Base-by-base conservation (phyloP, 2,797 vertebrate genomes). In the Rhinophrynus dorsalis region DNA sequence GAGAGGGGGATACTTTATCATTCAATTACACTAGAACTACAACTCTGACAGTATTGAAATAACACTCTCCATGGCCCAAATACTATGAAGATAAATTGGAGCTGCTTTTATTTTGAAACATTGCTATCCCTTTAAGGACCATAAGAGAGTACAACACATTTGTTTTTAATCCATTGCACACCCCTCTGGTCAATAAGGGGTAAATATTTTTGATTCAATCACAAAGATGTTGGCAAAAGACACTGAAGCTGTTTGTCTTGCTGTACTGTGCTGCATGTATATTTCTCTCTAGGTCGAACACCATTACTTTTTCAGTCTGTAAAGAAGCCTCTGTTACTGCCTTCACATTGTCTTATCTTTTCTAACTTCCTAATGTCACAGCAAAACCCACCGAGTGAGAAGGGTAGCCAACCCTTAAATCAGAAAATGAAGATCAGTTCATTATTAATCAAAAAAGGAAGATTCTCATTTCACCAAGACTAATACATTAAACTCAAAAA, bases 351-450 rank as follows among this genome's bases (percentile, higher is more conserved):
- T 56, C 47, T 29, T 33, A 33, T 56, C 50, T 54, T 20, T 27
- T 44, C 38, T 33, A 9, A n/a, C 51, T 58, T 58, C 21, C 8
- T 35, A 15, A n/a, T 58, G 52, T 67, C 38, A 67, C 45, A 57
- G 27, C 35, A 37, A 27, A 63, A 57, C 11, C 51, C 40, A 47
- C 15, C 17, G 48, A 37, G 38, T 21, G 29, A 54, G 42, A 18
- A 47, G 30, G 44, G 50, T 58, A 47, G 50, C 23, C 48, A 62
- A 62, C 57, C 67, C 30, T 47, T 61, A 50, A 61, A 61, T 61
- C 48, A 45, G 47, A 69, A 69, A 68, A 68, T 60, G 26, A 52
- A 60, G 23, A 58, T 48, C 21, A 58, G 57, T 54, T 69, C 29
- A 44, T 35, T 35, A 69, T 29, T 60, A 51, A 24, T 60, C 27